Base-by-base conservation (phyloP, 2,113 vertebrate species). In the Platichthys flesus region DNA sequence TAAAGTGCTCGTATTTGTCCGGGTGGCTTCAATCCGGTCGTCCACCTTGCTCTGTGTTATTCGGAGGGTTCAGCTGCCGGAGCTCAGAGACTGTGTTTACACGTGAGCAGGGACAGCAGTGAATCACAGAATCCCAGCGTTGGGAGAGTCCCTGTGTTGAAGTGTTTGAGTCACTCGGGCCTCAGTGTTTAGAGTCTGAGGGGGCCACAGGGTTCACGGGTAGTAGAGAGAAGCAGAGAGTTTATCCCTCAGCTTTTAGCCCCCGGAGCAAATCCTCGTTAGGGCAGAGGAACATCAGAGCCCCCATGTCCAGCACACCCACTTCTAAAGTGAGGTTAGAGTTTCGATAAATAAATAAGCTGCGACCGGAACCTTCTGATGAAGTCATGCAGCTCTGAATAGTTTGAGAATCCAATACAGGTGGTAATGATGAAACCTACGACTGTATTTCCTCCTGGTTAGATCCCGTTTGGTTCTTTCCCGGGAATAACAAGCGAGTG, bases 111-210 rank as follows among this genome's bases (percentile, higher is more conserved):
- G 64, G 64, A 59, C 76, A 21, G 61, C 76, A n/a, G 65, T 81
- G 82, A 79, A 82, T 88, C 86, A 90, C 83, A 65, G 71, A 57
- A n/a, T 18, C 8, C 0, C 18, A 55, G 31, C 31, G 65, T 65
- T 23, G 28, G 58, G 57, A 62, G 64, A 35, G 54, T 66, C 67
- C 12, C 1, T 74, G 58, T 21, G 66, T 26, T 66, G 21, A 77
- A 86, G 82, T 78, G 65, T 71, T 84, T 81, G 83, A 88, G 63
- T 89, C 63, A 65, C 60, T 26, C 18, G 1, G 71, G 70, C 72
- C 86, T 68, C 78, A 37, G 71, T 91, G 85, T 92, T 90, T 92
- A 90, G 72, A 79, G 68, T 83, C 59, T 7, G 40, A 2, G 73
- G 54, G 54, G 85, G 81, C 64, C 79, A 40, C 14, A 2, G 71